Evolutionary conservation across 2,797 vertebrate species (phyloP).

Genomic region (Esox masquinongy): DNA sequence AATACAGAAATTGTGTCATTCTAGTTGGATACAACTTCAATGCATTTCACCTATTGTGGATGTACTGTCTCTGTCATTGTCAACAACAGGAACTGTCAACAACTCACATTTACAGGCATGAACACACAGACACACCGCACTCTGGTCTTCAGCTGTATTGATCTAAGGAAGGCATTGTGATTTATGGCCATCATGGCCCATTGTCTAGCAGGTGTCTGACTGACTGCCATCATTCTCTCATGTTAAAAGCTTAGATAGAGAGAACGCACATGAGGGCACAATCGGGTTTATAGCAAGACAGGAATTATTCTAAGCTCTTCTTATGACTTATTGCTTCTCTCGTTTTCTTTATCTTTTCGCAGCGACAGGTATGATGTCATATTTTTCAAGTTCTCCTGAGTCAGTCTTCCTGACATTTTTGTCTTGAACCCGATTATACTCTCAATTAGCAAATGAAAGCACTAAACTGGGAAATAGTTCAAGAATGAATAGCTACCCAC

Average conservation of each 20-base stretch:
- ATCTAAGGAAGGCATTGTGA: constrained; percentile 74
- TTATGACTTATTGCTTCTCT: constrained; percentile 59
- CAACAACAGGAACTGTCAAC: neutral
- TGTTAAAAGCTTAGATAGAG: constrained; percentile 68
- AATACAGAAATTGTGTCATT: too few species aligned
- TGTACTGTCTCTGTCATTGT: too few species aligned
- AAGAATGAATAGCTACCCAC: neutral
- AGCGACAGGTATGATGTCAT: constrained; percentile 69
- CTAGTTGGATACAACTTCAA: too few species aligned
- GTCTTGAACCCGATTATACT: constrained; percentile 69
- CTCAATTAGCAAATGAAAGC: constrained; percentile 76
- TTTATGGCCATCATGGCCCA: constrained; percentile 67
- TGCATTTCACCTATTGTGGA: too few species aligned
- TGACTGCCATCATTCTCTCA: constrained; percentile 71
- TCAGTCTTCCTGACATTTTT: constrained; percentile 39
- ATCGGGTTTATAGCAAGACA: constrained; percentile 59
- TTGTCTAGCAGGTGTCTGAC: constrained; percentile 68
- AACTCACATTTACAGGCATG: neutral
- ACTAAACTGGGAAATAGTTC: constrained; percentile 10
- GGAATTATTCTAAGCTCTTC: constrained; percentile 61
- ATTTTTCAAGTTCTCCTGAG: constrained; percentile 65
- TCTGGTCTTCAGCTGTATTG: constrained; percentile 68
- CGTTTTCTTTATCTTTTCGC: constrained; percentile 33
- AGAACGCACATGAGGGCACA: constrained; percentile 60
- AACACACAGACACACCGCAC: constrained; percentile 21